Base-by-base conservation (phyloP, 2,113 vertebrate genomes). In the Microcebus lehilahytsara region DNA sequence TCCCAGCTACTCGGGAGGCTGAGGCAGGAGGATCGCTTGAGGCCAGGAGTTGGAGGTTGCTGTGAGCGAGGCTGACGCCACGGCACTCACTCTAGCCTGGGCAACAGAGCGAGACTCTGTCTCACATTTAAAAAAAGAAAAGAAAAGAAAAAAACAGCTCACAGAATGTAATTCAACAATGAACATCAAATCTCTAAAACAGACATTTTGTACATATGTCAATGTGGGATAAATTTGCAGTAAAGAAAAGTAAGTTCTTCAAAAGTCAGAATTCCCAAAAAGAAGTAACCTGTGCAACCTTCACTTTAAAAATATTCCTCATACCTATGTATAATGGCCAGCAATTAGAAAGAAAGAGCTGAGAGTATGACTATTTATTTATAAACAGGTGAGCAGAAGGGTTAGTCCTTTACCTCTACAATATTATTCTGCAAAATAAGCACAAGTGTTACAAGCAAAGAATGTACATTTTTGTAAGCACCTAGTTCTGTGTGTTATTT, bases 281-380 rank as follows among this genome's bases (percentile, higher is more conserved):
- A 92, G 2, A 72, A 8, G 17, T 51, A 83, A 89, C 3, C 19
- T 71, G 1, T 42, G 12, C 25, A 67, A 88, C 0, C 14, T 80
- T 89, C 49, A 62, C 46, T 89, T 87, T 37, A 75, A 96, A 85
- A 96, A 67, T 67, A 84, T 74, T 89, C 51, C 66, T 75, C 37
- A 71, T 37, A 6, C 22, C 17, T 14, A 46, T 60, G 10, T 46
- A 53, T 27, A 87, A 87, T 88, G 69, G 23, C 49, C 85, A 94
- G 22, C 77, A 79, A 75, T 75, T 74, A 91, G n/a, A 72, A 34
- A 91, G n/a, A 72, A 34, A 89, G 34, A 90, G 79, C 37, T 81
- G 25, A 83, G 30, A 71, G 40, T 56, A 71, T 80, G 8, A 60
- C 11, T 60, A 58, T 32, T 95, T 96, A 60, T 11, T 90, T 7